A percentile compares a stretch with the other conserved stretches of the same genome.
phyloP scores from a whole-genome alignment of 2,888 invertebrate species.

The Volucella bombylans region DNA sequence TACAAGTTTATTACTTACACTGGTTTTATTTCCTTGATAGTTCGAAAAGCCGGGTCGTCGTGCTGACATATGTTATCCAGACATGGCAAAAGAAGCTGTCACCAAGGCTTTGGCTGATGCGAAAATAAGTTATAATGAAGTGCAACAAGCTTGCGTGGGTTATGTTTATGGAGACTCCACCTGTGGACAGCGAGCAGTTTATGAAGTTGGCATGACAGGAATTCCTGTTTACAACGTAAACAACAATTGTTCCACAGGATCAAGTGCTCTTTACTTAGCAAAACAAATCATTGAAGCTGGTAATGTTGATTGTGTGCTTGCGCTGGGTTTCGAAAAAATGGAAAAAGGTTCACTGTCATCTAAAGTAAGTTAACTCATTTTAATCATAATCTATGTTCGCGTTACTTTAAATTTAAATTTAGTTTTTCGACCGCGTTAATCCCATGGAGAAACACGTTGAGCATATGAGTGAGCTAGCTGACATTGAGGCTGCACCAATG shows the following conservation, averaged over 20 bases:
- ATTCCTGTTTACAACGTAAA: constrained; percentile 99
- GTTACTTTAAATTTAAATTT: constrained; percentile 60
- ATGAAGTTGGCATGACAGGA: constrained; percentile 97
- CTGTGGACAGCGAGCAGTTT: constrained; percentile 96
- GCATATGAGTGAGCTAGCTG: constrained; percentile 91
- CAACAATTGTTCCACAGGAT: constrained; percentile 98
- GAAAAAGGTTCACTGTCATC: constrained; percentile 92
- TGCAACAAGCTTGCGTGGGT: constrained; percentile 95
- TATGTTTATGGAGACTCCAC: constrained; percentile 98
- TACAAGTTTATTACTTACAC: background rate
- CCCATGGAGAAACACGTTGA: constrained; percentile 94
- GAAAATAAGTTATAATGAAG: constrained; percentile 87
- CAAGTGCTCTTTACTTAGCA: constrained; percentile 94
- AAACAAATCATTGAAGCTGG: constrained; percentile 97
- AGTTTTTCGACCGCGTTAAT: constrained; percentile 91
- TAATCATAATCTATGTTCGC: background rate
- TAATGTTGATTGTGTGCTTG: constrained; percentile 92
- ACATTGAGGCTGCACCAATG: constrained; percentile 91
- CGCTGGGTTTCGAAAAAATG: constrained; percentile 99
- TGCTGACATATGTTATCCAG: constrained; percentile 94
- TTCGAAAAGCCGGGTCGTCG: constrained; percentile 96
- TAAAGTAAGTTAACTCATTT: constrained; percentile 83
- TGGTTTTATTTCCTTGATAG: constrained; percentile 79
- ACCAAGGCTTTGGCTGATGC: constrained; percentile 93
- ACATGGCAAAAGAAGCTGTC: constrained; percentile 96